These are phyloP conservation scores for Enoplosus armatus DNA, from an alignment of 2,797 vertebrate genomes.

Conservation along the genomic window DNA sequence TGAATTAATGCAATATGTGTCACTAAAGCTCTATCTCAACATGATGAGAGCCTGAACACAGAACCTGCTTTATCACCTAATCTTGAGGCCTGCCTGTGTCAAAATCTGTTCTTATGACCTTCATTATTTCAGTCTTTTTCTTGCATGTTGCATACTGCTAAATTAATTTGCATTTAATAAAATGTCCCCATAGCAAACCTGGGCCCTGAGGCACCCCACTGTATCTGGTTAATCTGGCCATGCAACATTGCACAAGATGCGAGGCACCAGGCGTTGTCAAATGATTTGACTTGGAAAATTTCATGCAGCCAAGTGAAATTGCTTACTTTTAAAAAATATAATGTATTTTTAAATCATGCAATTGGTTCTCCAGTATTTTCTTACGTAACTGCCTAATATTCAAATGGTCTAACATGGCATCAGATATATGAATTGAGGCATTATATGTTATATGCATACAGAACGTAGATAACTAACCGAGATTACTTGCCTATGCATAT, in stretches of 20 bases:
- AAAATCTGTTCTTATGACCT: not conserved
- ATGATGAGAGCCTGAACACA: not conserved
- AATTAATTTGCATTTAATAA: not conserved
- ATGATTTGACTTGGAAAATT: not conserved
- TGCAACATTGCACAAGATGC: not conserved
- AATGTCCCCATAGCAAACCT: not conserved
- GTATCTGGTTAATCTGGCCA: not conserved
- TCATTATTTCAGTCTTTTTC: not conserved
- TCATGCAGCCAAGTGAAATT: not conserved
- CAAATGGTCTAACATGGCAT: not conserved
- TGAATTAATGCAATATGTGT: not conserved
- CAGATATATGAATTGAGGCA: not conserved
- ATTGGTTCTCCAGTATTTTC: not conserved
- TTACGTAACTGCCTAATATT: not conserved
- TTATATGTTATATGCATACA: not conserved
- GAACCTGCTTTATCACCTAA: not conserved
- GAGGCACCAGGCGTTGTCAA: not conserved
- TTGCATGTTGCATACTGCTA: not conserved
- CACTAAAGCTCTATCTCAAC: conserved; percentile 7
- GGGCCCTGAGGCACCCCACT: not conserved
- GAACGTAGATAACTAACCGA: too few relatives aligned
- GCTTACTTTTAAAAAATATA: not conserved
- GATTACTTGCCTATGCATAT: not conserved
- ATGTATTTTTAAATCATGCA: not conserved
- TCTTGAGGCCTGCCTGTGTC: not conserved